Evolutionary conservation across 1,140 invertebrate genomes (phyloP).

Genomic region (Lasioglossum baleicum): DNA sequence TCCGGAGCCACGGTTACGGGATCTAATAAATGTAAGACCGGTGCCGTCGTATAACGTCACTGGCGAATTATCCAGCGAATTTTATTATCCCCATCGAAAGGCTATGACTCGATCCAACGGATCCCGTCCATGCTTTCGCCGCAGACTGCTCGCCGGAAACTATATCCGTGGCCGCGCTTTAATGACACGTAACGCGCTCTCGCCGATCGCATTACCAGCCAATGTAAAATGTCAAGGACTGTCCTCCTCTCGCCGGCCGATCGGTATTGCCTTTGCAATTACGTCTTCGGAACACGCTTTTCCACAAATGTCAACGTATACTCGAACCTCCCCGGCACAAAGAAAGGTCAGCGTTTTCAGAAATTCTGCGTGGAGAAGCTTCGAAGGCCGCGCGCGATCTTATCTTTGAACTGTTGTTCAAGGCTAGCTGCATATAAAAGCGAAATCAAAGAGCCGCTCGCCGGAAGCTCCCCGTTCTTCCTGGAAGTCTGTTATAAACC

Average conservation of each 20-base stretch:
- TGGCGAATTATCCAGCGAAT: constrained; percentile 5
- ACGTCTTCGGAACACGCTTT: neutral
- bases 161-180: constrained; percentile 23
- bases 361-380: neutral
- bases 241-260: neutral
- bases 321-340: neutral
- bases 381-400: too few species aligned
- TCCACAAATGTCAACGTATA: neutral
- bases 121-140: too few species aligned
- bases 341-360: neutral
- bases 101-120: neutral
- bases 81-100: constrained; percentile 15
- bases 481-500: neutral
- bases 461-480: too few species aligned
- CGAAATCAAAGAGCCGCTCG: too few species aligned
- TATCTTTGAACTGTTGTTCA: too few species aligned
- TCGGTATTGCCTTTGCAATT: constrained; percentile 13
- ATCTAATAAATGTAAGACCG: constrained; percentile 8
- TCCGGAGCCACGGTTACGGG: neutral
- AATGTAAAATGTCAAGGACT: constrained; percentile 24
- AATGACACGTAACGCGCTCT: constrained; percentile 34
- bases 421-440: too few species aligned
- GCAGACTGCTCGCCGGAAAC: neutral
- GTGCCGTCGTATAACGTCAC: neutral
- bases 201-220: constrained; percentile 15